phyloP scores from a whole-genome alignment of 2,797 vertebrate genomes.

The Diplodus sargus region DNA sequence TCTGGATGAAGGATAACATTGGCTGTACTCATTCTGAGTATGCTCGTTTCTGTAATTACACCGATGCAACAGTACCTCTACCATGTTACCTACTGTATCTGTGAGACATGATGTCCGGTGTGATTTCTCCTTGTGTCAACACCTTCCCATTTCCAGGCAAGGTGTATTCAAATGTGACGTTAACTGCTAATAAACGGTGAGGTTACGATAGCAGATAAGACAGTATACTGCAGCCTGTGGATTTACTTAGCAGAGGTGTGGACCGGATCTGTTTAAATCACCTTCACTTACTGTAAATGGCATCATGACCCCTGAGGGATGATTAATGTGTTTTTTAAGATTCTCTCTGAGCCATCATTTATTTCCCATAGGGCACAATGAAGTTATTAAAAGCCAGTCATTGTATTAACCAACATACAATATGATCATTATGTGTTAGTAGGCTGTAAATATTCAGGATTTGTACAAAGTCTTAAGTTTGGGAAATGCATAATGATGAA shows the following conservation, averaged over 20 bases:
- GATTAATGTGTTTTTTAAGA: neutral
- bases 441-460: neutral
- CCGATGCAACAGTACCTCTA: constrained; percentile 27
- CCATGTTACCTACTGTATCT: constrained; percentile 5
- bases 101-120: constrained; percentile 1
- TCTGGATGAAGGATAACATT: constrained; percentile 37
- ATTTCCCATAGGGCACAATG: neutral
- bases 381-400: neutral
- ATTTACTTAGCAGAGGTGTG: constrained; percentile 49
- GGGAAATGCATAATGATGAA: too few species aligned
- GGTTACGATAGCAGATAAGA: constrained; percentile 28
- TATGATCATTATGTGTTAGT: neutral
- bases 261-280: constrained; percentile 21
- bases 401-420: neutral
- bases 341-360: neutral
- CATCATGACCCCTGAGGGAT: neutral
- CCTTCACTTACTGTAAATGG: constrained; percentile 15
- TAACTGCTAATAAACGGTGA: constrained; percentile 32
- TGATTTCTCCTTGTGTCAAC: constrained; percentile 28
- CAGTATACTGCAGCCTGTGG: constrained; percentile 6
- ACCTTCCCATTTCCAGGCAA: constrained; percentile 16
- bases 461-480: too few species aligned
- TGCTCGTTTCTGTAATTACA: constrained; percentile 59
- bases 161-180: constrained; percentile 21
- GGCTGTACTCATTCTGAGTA: constrained; percentile 68